Evolutionary conservation across 1,140 invertebrate species (phyloP), one percentile per base, ranked within the genome.

Genomic region (Paramacrobiotus metropolitanus): DNA sequence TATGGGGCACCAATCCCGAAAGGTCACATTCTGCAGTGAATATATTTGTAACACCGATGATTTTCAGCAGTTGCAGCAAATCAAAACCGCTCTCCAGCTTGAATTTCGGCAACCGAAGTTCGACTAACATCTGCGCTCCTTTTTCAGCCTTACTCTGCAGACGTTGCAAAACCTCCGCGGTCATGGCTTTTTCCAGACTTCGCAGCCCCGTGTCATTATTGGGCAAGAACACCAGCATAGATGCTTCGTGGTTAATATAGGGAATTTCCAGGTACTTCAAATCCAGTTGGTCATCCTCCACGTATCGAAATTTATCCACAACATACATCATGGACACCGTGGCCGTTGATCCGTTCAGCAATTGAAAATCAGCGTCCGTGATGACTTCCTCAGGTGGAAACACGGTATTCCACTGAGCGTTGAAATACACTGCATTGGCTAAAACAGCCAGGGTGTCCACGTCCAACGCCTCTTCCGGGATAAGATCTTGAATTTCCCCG

Each of bases 381-480:
- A n/a, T 65, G 0, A 86, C 88, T 0, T 65, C 67, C 1, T 73
- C 69, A n/a, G 67, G 65, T 40, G 82, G 77, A 69, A 91, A 90
- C 0, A 80, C 77, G 2, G 77, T 72, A 59, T 78, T 75, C 87
- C 87, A 91, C 30, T 76, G 72, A 18, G 84, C 86, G 74, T 87
- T 88, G 71, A 90, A 91, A 69, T 88, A 86, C 40, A 90, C 76
- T 4, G 85, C 85, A 73, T 89, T 90, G 1, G 86, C 73, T 1
- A 90, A 72, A 3, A 90, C 77, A 24, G 87, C 62, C 62, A 75
- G 72, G 73, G 76, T 64, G 18, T 64, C 30, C 1, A 79, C 81
- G 31, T 61, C 62, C 2, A 70, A n/a, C n/a, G n/a, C n/a, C n/a
- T n/a, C n/a, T n/a, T n/a, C n/a, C n/a, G n/a, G n/a, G n/a, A n/a